These are phyloP conservation scores for Pemphigus obesinymphae DNA, from an alignment of 1,140 invertebrate genomes.

Conservation along the genomic window DNA sequence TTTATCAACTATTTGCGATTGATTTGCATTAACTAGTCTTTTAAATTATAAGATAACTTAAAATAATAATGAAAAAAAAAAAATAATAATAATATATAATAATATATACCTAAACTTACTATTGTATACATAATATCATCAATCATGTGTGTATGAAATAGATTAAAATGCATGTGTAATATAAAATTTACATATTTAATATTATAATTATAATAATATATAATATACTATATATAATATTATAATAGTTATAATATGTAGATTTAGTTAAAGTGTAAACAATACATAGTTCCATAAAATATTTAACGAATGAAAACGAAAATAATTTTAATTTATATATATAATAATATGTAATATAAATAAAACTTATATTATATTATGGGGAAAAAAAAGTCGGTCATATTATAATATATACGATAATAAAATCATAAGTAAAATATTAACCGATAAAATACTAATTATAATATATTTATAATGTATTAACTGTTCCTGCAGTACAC, in stretches of 20 bases:
- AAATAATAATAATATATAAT: neutral
- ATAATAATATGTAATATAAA: neutral
- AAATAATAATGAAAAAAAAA: neutral
- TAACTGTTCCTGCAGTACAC: conserved; percentile 3
- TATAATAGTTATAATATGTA: neutral
- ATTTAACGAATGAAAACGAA: neutral
- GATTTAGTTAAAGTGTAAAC: neutral
- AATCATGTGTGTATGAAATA: neutral
- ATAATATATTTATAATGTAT: neutral
- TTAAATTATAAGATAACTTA: neutral
- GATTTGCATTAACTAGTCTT: conserved; percentile 1
- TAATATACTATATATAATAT: neutral
- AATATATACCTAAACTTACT: neutral
- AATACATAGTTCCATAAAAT: too few species aligned
- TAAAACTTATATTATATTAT: neutral
- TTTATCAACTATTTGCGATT: neutral
- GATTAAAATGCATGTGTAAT: neutral
- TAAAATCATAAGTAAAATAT: too few species aligned
- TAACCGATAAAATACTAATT: neutral
- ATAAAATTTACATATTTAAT: neutral
- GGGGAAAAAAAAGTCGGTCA: neutral
- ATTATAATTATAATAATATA: neutral
- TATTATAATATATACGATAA: too few species aligned
- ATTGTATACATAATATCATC: neutral
- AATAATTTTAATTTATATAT: too few species aligned